phyloP scores from a whole-genome alignment of 2,888 invertebrate genomes.

The Caenorhabditis panamensis region DNA sequence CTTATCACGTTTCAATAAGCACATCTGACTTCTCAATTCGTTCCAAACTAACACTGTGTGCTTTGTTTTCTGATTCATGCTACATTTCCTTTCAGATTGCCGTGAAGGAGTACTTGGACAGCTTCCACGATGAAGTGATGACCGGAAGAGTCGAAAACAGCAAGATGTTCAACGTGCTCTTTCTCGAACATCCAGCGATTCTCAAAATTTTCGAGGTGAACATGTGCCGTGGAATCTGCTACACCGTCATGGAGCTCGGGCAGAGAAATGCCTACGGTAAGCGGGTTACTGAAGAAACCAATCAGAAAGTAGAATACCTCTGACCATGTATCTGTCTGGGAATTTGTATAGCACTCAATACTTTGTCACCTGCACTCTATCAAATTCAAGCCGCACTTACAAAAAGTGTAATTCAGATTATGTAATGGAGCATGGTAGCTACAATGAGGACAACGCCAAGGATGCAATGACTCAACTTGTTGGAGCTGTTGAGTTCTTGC shows the following conservation, averaged over 20 bases:
- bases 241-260: conserved; percentile 12
- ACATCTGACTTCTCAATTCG: too few species aligned
- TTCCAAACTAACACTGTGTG: too few species aligned
- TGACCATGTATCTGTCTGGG: neutral
- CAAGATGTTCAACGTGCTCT: neutral
- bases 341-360: neutral
- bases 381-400: neutral
- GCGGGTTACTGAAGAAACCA: too few species aligned
- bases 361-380: neutral
- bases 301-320: neutral
- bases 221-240: neutral
- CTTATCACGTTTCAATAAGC: too few species aligned
- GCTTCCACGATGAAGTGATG: neutral
- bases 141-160: neutral
- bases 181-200: conserved; percentile 9
- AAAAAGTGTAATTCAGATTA: conserved; percentile 7
- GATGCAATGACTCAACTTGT: neutral
- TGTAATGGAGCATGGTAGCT: neutral
- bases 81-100: conserved; percentile 23
- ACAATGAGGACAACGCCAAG: conserved; percentile 3
- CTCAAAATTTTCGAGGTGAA: neutral
- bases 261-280: conserved; percentile 6
- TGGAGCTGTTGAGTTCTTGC: conserved; percentile 20
- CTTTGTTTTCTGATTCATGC: too few species aligned
- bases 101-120: conserved; percentile 13